Base-by-base conservation (phyloP, 2,797 vertebrate genomes). In the Cryptoprocta ferox region DNA sequence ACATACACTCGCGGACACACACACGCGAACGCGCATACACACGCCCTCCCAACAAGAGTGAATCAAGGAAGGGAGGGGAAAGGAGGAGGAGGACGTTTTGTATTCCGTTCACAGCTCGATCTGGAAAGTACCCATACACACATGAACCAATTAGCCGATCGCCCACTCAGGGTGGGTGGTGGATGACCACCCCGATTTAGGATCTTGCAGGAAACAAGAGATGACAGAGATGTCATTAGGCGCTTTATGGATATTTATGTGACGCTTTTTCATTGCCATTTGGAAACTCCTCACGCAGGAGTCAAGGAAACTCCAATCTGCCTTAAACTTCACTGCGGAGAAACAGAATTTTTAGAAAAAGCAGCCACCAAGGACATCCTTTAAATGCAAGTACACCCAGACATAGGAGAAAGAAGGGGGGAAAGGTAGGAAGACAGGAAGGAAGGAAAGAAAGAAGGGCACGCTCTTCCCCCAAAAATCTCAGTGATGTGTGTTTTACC, bases 251-350 rank as follows among this genome's bases (percentile, higher is more conserved):
- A 70, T 75, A 68, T 81, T 37, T 91, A 16, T 30, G 75, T 83
- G 61, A 68, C 53, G 65, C 7, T 71, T 45, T 53, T 39, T 70
- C 56, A 14, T 14, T 92, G 89, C 71, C 73, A 30, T 95, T 70
- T 92, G 87, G 76, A 98, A 97, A 96, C 75, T 85, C 50, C 82
- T 97, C 89, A 86, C 42, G 13, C 86, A 82, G 45, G 87, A 94
- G 90, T 87, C 61, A 90, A 90, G 91, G 45, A 61, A 95, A 96
- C 66, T 83, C 53, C 81, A 78, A 14, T 48, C 30, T 15, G 53
- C 56, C 75, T 78, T 91, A 35, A 94, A 96, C 89, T 85, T 95
- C 53, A 71, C 24, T 78, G 82, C 12, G 8, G 53, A 93, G 75
- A 89, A 76, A 65, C 42, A 42, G 45, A 28, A 71, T 86, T 96